These are phyloP conservation scores for Nasua narica DNA, from an alignment of 2,797 vertebrate genomes.

Conservation along the genomic window DNA sequence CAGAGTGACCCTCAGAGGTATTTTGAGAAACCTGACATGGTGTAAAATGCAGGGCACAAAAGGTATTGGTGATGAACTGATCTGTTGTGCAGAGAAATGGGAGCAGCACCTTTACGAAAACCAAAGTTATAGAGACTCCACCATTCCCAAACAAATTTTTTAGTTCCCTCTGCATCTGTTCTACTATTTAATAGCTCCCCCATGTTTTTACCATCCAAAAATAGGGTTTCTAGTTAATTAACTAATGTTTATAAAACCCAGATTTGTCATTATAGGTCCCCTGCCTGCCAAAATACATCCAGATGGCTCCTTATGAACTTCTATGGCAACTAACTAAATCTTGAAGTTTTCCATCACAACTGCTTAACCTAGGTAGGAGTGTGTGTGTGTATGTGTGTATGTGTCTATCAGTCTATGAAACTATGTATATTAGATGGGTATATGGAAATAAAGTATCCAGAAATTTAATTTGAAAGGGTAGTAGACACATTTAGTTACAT, in stretches of 20 bases:
- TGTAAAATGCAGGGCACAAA: neutral
- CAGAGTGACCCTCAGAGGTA: neutral
- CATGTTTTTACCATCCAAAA: neutral
- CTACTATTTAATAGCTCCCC: neutral
- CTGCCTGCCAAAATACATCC: neutral
- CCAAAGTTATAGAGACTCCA: neutral
- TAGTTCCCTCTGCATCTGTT: neutral
- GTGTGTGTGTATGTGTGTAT: neutral
- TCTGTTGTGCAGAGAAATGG: neutral
- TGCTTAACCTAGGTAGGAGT: neutral
- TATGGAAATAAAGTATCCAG: neutral
- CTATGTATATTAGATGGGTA: neutral
- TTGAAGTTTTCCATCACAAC: neutral
- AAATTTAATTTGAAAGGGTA: neutral
- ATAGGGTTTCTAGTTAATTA: neutral
- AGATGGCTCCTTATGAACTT: neutral
- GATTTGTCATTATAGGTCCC: neutral
- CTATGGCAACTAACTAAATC: neutral
- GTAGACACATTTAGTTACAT: neutral
- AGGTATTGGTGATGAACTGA: neutral
- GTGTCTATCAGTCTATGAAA: neutral
- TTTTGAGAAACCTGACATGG: neutral
- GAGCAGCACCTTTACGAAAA: neutral
- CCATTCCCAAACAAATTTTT: neutral
- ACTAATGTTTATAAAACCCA: slow-evolving; percentile 2